Base-by-base conservation (phyloP, 2,113 vertebrate species). In the Orientallactaga bullata region DNA sequence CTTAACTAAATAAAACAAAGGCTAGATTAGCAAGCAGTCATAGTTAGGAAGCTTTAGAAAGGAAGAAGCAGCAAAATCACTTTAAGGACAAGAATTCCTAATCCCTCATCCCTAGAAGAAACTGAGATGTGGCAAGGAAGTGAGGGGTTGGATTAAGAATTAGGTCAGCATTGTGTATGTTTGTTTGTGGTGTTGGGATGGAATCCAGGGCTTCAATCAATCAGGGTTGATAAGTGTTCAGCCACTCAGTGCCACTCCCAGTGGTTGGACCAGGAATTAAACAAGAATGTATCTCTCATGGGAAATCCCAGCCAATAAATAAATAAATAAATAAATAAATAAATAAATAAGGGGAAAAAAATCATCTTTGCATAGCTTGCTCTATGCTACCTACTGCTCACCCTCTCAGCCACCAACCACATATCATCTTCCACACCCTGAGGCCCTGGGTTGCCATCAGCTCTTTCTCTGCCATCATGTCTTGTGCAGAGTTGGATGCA, bases 351-450 rank as follows among this genome's bases (percentile, higher is more conserved):
- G n/a, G n/a, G n/a, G n/a, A n/a, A n/a, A 88, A 81, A 35, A 76
- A 73, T 15, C 24, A 47, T 26, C 28, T 63, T n/a, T 17, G 35
- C 2, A 24, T 60, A 68, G 16, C 51, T 71, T 28, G 8, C 26
- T 42, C n/a, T 16, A 68, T 11, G 18, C 21, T n/a, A 1, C 0
- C 21, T n/a, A 1, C 1, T 6, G 12, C 42, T 7, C 15, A 51
- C 5, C 79, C 17, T 73, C 51, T 71, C 61, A 85, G 30, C 26
- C 32, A 15, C 18, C 61, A 85, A n/a, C 26, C 32, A 15, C 17
- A 20, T 18, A 55, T 13, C 51, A 68, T 30, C 3, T 77, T 58
- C 60, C 71, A n/a, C 9, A 24, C 21, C 71, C 47, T 39, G 47
- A 13, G 23, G 32, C 28, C 39, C 72, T 69, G 39, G 4, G 1